Base-by-base conservation (phyloP, 2,113 vertebrate genomes). In the Xenus cinereus region DNA sequence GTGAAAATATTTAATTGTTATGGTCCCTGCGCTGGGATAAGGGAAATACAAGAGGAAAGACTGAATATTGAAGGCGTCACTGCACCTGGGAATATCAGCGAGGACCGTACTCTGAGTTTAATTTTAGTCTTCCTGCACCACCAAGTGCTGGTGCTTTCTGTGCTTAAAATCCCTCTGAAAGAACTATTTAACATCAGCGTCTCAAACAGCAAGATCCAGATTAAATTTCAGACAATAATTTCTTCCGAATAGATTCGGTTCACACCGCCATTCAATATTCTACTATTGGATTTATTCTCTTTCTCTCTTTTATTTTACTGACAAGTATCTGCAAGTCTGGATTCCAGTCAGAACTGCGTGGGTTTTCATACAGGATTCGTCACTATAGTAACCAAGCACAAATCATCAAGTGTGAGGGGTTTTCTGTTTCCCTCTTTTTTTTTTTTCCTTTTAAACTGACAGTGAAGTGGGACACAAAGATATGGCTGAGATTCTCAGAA, bases 321-420 rank as follows among this genome's bases (percentile, higher is more conserved):
- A 91, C 78, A 87, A 91, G 67, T 76, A 90, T 84, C 56, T 89
- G 57, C 92, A 93, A 68, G 92, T 78, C 86, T 84, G 88, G 33
- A 78, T 95, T 84, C 64, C 77, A 90, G 48, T 54, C 76, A 92
- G 92, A 90, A 90, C 73, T 81, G 51, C 54, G 93, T 86, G 76
- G 82, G 88, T 83, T 93, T 92, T 92, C 77, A 89, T 93, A 71
- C 39, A 78, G 56, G 83, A 92, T 88, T 84, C 88, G 84, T 96
- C 94, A 81, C 97, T 97, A 96, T 96, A 93, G 94, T 96, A 95
- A 96, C 94, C 60, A 39, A 95, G 90, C 84, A 95, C 69, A 94
- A 86, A 86, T 54, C 89, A 93, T 60, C 85, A 78, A 86, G 46
- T 78, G 50, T 75, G 76, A 95, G 83, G 68, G 60, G 26, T 27